Evolutionary conservation across 2,888 invertebrate species (phyloP).

Genomic region (Serripes groenlandicus): DNA sequence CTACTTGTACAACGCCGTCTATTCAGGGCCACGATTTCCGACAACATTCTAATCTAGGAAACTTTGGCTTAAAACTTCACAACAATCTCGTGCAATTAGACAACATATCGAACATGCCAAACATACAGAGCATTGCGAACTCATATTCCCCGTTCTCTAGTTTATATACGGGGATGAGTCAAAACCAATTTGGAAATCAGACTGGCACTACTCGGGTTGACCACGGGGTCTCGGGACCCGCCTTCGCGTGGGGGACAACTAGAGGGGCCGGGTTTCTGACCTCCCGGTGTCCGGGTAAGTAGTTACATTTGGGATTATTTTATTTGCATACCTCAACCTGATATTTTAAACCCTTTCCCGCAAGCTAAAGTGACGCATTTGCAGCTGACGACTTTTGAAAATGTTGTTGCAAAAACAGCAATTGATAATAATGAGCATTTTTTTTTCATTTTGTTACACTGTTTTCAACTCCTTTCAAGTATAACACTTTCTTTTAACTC

Average conservation of each 20-base stretch:
- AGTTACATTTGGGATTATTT: neutral
- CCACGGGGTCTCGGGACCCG: conserved; percentile 47
- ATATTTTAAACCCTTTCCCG: too few species aligned
- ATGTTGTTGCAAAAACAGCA: too few species aligned
- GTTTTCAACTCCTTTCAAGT: too few species aligned
- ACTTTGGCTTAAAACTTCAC: conserved; percentile 61
- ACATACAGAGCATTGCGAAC: conserved; percentile 53
- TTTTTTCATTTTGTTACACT: too few species aligned
- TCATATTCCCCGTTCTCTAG: conserved; percentile 57
- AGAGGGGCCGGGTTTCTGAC: conserved; percentile 58
- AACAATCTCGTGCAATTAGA: conserved; percentile 64
- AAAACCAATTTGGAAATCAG: conserved; percentile 41
- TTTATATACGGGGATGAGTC: conserved; percentile 51
- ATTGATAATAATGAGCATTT: too few species aligned
- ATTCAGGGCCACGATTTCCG: conserved; percentile 47
- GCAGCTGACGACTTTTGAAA: too few species aligned
- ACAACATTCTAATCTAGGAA: conserved; percentile 47
- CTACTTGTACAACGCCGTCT: conserved; percentile 11
- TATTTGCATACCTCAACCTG: too few species aligned
- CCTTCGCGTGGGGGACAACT: conserved; percentile 55
- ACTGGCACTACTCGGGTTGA: conserved; percentile 46
- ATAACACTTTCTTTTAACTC: too few species aligned
- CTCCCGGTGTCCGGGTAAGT: conserved; percentile 61
- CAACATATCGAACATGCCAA: conserved; percentile 51
- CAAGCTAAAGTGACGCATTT: too few species aligned